Percentiles rank a stretch among this genome's conserved stretches.
Conservation (phyloP, 2,797 vertebrate genomes). For the Epinephelus coioides region DNA sequence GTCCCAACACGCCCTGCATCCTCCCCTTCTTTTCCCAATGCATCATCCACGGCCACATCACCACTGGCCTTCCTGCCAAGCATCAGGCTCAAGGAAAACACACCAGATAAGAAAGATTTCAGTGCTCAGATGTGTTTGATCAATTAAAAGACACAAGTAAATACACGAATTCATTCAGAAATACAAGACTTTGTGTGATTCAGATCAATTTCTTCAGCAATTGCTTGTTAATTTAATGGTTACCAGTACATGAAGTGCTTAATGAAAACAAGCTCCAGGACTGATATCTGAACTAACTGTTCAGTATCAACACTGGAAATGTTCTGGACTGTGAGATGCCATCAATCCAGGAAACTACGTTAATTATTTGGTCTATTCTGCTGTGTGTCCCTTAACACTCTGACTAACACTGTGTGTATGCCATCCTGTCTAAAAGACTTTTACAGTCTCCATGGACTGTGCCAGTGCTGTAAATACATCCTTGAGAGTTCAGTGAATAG, state of each 20-base stretch:
- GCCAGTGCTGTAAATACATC: neutral
- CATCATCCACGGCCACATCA: slow-evolving; percentile 81
- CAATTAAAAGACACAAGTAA: neutral
- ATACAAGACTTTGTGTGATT: neutral
- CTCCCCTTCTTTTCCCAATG: slow-evolving; percentile 59
- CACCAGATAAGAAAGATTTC: slow-evolving; percentile 28
- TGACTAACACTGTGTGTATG: slow-evolving; percentile 9
- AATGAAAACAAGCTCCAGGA: neutral
- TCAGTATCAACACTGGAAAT: slow-evolving; percentile 11
- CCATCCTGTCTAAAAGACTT: slow-evolving; percentile 19
- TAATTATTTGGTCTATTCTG: slow-evolving; percentile 3
- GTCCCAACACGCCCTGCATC: slow-evolving; percentile 86
- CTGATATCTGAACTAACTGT: slow-evolving; percentile 11
- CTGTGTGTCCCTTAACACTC: slow-evolving; percentile 18
- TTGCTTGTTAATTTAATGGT: neutral
- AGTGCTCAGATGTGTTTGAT: slow-evolving; percentile 15
- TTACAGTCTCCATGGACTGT: slow-evolving; percentile 4
- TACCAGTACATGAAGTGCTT: neutral
- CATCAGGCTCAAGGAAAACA: slow-evolving; percentile 33
- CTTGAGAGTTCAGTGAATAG: neutral
- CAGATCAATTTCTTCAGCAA: neutral
- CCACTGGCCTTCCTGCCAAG: slow-evolving; percentile 43
- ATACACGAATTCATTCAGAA: neutral
- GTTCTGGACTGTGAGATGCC: neutral
- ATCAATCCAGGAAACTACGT: slow-evolving; percentile 2